Conservation (phyloP, 1,140 invertebrate genomes). For the Tetragnatha versicolor region DNA sequence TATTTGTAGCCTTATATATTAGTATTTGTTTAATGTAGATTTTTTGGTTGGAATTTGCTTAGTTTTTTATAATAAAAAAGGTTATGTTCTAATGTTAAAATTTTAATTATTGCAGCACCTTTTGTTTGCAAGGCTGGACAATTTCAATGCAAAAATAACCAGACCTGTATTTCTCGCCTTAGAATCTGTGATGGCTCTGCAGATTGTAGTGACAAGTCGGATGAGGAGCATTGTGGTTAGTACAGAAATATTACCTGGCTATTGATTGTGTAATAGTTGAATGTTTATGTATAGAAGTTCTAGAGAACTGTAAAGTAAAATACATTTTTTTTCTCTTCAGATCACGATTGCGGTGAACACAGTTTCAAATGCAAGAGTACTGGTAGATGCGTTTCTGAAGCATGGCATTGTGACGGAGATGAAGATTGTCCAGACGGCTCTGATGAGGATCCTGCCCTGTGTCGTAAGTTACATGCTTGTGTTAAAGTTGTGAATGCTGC, state of each 20-base stretch:
- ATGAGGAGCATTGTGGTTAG: slow-evolving; percentile 63
- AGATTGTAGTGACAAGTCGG: slow-evolving; percentile 70
- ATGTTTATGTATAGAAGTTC: not conserved
- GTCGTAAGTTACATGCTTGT: slow-evolving; percentile 72
- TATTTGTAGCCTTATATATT: too few species aligned
- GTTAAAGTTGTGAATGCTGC: not conserved
- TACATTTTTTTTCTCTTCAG: not conserved
- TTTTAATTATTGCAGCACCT: slow-evolving; percentile 56
- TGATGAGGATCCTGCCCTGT: slow-evolving; percentile 88
- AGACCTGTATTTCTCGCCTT: slow-evolving; percentile 84
- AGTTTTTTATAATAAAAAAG: too few species aligned
- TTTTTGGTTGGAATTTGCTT: too few species aligned
- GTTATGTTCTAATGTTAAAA: too few species aligned
- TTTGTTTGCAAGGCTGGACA: slow-evolving; percentile 67
- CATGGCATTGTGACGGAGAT: slow-evolving; percentile 85
- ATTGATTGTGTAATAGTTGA: not conserved
- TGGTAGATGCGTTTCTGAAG: slow-evolving; percentile 89
- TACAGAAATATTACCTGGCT: not conserved
- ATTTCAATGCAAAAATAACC: slow-evolving; percentile 66
- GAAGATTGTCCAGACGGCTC: slow-evolving; percentile 93
- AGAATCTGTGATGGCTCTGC: slow-evolving; percentile 91
- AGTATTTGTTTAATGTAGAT: too few species aligned
- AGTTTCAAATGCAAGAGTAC: slow-evolving; percentile 92
- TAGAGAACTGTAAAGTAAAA: not conserved
- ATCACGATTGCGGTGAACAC: slow-evolving; percentile 75